A percentile compares a stretch with the other conserved stretches of the same genome.
Evolutionary conservation across 2,888 invertebrate genomes (phyloP).

Genomic region (Seira sanloemensis): DNA sequence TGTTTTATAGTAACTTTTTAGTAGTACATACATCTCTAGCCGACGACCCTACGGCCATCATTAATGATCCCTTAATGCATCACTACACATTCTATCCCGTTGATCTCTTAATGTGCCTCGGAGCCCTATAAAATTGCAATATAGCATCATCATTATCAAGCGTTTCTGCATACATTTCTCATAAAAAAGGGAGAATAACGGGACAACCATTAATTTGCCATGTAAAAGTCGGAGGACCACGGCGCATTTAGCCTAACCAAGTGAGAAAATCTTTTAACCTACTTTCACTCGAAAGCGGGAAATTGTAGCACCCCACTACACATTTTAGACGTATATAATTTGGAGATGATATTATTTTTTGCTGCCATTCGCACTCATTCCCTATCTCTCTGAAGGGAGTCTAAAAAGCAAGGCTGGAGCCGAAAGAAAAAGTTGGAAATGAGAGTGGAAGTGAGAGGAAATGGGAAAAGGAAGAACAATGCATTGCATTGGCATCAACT

Average conservation of each 20-base stretch:
- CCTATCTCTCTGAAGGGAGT: background rate
- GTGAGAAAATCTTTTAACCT: constrained; percentile 61
- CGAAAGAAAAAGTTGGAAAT: background rate
- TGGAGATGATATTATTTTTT: background rate
- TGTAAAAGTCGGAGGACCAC: background rate
- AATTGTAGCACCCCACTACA: background rate
- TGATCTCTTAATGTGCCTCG: too few relatives aligned
- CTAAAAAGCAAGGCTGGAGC: background rate
- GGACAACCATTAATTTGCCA: constrained; percentile 58
- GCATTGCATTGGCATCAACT: background rate
- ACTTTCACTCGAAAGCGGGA: constrained; percentile 36
- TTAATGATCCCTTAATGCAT: background rate
- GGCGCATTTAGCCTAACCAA: constrained; percentile 30
- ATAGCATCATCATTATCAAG: constrained; percentile 32
- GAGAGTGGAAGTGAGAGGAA: constrained; percentile 19
- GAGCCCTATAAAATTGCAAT: background rate
- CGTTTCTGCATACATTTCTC: constrained; percentile 8
- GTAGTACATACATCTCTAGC: too few relatives aligned
- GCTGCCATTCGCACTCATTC: background rate
- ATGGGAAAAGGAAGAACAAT: constrained; percentile 28
- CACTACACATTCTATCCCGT: background rate
- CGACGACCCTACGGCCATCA: background rate
- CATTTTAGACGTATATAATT: too few relatives aligned
- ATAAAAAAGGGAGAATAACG: constrained; percentile 50
- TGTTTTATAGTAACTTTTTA: too few relatives aligned